Percentiles rank a stretch among this genome's conserved stretches.
Evolutionary conservation across 2,797 vertebrate species (phyloP).

Genomic region (Poeciliopsis presidionis): DNA sequence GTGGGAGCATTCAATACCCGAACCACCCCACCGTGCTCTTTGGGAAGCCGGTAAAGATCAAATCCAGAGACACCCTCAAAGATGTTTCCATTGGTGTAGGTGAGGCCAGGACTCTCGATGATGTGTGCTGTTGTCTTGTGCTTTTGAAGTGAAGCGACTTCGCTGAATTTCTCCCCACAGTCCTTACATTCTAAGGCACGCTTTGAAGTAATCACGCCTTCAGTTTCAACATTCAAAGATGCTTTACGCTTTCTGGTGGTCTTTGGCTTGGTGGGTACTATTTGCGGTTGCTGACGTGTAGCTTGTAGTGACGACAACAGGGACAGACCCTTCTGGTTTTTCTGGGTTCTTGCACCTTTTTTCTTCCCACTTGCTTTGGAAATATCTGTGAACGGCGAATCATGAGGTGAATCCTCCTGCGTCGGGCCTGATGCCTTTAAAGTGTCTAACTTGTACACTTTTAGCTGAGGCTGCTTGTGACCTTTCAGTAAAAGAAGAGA

Average conservation of each 20-base stretch:
- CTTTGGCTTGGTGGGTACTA: constrained; percentile 64
- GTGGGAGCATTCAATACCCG: constrained; percentile 65
- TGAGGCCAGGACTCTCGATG: constrained; percentile 71
- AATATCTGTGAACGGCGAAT: constrained; percentile 38
- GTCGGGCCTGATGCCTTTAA: constrained; percentile 65
- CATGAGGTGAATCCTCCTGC: constrained; percentile 38
- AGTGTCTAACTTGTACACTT: constrained; percentile 84
- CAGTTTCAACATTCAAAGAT: constrained; percentile 71
- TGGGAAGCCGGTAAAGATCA: constrained; percentile 64
- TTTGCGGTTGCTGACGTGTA: constrained; percentile 31
- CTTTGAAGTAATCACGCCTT: constrained; percentile 78
- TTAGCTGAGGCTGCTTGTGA: constrained; percentile 84
- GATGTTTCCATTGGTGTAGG: constrained; percentile 73
- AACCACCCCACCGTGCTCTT: constrained; percentile 37
- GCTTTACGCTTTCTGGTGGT: constrained; percentile 78
- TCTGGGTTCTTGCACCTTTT: constrained; percentile 67
- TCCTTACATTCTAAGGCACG: constrained; percentile 80
- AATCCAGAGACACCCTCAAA: constrained; percentile 72
- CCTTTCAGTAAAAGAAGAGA: constrained; percentile 80
- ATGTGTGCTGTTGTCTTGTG: constrained; percentile 78
- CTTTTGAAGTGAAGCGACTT: constrained; percentile 79
- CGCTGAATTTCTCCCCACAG: constrained; percentile 79
- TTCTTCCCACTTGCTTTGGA: constrained; percentile 44
- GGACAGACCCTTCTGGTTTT: constrained; percentile 63
- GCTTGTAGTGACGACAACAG: constrained; percentile 61